Base-by-base conservation (phyloP, 2,797 vertebrate species). In the Pterois miles region DNA sequence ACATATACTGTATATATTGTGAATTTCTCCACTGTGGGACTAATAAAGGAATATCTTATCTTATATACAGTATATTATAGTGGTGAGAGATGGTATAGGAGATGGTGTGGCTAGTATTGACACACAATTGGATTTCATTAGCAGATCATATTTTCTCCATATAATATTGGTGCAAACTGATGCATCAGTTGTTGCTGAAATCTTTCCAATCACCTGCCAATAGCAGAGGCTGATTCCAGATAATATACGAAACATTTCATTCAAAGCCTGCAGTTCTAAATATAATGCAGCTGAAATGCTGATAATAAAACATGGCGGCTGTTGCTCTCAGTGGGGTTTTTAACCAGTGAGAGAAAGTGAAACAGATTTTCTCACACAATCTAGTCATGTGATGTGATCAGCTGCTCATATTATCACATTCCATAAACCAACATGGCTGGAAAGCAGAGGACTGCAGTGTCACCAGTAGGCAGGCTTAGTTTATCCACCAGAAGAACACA, bases 321-420 rank as follows among this genome's bases (percentile, higher is more conserved):
- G 8, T 5, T n/a, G 29, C 34, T 31, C 0, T n/a, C 8, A 25
- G 23, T 27, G 8, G 48, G 25, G 8, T 9, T 29, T 62, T 53
- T 29, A 29, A 29, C 20, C 46, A 66, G 36, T 70, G 60, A 76
- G 40, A 71, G 62, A 81, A 81, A 65, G 63, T 74, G 67, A 81
- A 72, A 69, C 38, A 60, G 54, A 25, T 72, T 83, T 86, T 90
- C 71, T 71, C 78, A 82, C 80, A 62, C 48, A 2, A 48, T 38
- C 10, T 12, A 2, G 57, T 88, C 88, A 92, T 81, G 78, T 90
- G 90, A 91, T 71, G 67, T 59, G 50, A 82, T 84, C 76, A 74
- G 65, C 66, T 57, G 71, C 48, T 65, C 78, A 66, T 22, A 68
- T 69, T n/a, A 77, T 91, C 88, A 89, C 91, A 92, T 92, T 93